Evolutionary conservation across 2,113 vertebrate species (phyloP), one percentile per base, ranked within the genome.

Genomic region (Xerus inauris): DNA sequence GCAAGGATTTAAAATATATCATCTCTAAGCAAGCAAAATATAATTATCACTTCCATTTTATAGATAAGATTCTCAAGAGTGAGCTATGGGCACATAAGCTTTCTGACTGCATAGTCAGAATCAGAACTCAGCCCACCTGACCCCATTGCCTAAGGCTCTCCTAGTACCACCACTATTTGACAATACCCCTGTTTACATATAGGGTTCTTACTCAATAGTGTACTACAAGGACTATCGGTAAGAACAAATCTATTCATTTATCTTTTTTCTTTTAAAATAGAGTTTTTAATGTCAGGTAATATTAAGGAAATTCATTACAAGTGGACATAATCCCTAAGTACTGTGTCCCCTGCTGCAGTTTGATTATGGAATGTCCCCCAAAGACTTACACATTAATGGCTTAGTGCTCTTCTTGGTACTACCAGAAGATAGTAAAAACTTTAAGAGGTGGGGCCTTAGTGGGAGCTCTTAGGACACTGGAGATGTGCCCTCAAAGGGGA

Each of bases 291-390:
- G 19, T 69, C 16, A 73, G 12, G 62, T n/a, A 76, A 4, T 0
- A 69, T 91, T 73, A 85, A 94, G 59, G 40, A 96, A 92, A 92
- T 19, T 32, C 59, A 92, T 57, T 49, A 67, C 35, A 92, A 75
- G 5, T 71, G 22, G 14, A 83, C 40, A 75, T 38, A 32, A 90
- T 19, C 75, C 67, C 77, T 80, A 69, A 87, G 73, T 64, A 49
- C 1, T 94, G 22, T 13, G 5, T 7, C 22, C 20, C 30, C 12
- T 59, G n/a, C 6, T 75, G 26, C 6, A 26, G 57, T 54, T 51
- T 85, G 42, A 5, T 28, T 54, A 5, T 86, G 38, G 73, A 85
- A 77, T 40, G n/a, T 45, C 32, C 28, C 51, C 69, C 32, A 62
- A 62, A 92, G 80, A 12, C 14, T 28, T 30, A 12, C 2, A 16